Evolutionary conservation across 2,888 invertebrate species (phyloP).

Genomic region (Sylvicola cinctus): DNA sequence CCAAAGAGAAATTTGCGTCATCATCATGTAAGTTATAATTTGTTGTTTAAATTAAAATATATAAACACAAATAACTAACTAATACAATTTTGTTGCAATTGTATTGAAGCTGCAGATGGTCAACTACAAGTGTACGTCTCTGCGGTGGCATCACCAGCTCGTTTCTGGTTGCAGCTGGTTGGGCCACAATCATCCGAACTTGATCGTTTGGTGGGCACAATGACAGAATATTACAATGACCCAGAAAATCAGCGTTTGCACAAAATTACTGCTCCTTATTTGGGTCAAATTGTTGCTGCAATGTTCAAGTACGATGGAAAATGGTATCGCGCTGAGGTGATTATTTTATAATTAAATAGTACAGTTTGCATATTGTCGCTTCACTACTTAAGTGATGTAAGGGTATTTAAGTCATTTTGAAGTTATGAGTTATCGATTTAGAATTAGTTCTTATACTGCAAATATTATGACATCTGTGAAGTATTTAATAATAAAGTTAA

Average conservation of each 20-base stretch:
- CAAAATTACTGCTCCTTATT: slow-evolving; percentile 30
- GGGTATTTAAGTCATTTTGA: too few species aligned
- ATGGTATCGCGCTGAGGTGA: slow-evolving; percentile 43
- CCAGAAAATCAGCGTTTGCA: slow-evolving; percentile 41
- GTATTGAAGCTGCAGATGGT: slow-evolving; percentile 24
- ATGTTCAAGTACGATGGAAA: slow-evolving; percentile 60
- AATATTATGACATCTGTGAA: too few species aligned
- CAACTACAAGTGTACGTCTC: slow-evolving; percentile 72
- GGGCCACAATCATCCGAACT: slow-evolving; percentile 53
- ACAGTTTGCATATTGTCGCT: too few species aligned
- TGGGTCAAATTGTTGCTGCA: slow-evolving; percentile 71
- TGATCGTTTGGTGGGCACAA: slow-evolving; percentile 56
- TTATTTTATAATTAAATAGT: too few species aligned
- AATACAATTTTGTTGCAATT: too few species aligned
- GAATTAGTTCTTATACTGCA: slow-evolving; percentile 4
- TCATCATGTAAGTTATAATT: neutral
- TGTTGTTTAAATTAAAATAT: neutral
- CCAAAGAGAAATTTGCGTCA: too few species aligned
- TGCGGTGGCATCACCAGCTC: slow-evolving; percentile 55
- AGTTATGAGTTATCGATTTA: neutral
- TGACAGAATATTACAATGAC: slow-evolving; percentile 61
- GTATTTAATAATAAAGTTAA: too few species aligned
- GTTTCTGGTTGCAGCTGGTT: slow-evolving; percentile 75
- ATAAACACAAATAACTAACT: too few species aligned
- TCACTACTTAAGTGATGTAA: too few species aligned